Base-by-base conservation (phyloP, 92 coral and sea anemone species). In the Hydrozoanthus gracilis region DNA sequence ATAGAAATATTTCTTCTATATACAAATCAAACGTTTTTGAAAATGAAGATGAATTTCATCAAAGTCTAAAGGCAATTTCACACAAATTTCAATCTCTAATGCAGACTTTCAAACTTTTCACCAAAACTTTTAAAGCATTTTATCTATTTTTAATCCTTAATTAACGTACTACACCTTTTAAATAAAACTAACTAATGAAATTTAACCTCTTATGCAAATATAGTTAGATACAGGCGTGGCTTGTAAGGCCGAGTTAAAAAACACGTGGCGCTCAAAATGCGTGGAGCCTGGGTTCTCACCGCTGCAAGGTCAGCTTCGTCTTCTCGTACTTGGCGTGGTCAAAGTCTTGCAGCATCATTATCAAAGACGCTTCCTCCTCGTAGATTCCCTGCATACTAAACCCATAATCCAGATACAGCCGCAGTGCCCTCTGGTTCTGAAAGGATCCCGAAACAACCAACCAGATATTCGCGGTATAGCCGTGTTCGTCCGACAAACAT, bases 381-480 rank as follows among this genome's bases (percentile, higher is more conserved):
- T 73, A 51, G 14, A 73, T 35, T 73, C 78, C 78, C 58, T 73
- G 54, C 78, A 73, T 73, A 16, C 13, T 48, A 20, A 73, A 73
- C 4, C 54, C 78, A 9, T 73, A 73, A 48, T 73, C 58, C 58
- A 73, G 17, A 48, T 73, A 73, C 13, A 73, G 78, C 5, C 58
- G 78, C 48, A 73, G 78, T 4, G 78, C 78, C 20, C 78, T 47
- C 20, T 56, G 78, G 55, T 73, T 73, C 60, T 73, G 27, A 48
- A 73, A 73, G 20, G 78, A 73, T 11, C 78, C 58, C 6, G 78
- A 73, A 73, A 48, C 78, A 7, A 73, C 61, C 78, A 73, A 48
- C 61, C 78, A 73, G 55, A 73, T 48, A 73, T 73, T 73, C 9
- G 56, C 78, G 54, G 78, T 73, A 58, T 73, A 73, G 78, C 48